Evolutionary conservation across 2,888 invertebrate genomes (phyloP).

Genomic region (Rhyacophila evoluta): DNA sequence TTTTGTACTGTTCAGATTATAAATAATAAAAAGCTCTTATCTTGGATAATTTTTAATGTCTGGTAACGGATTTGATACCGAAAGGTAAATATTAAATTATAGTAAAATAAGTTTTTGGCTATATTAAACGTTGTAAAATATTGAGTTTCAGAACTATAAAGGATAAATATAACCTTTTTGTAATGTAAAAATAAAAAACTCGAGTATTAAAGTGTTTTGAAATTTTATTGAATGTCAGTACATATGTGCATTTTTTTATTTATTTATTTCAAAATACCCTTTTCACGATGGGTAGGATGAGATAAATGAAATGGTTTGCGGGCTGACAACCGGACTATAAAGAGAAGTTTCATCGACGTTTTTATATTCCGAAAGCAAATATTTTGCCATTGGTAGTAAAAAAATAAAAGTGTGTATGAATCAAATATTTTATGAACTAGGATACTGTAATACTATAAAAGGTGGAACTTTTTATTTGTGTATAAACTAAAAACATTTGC

Average conservation of each 20-base stretch:
- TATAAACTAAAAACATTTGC: neutral
- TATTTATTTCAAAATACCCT: slow-evolving; percentile 24
- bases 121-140: too few species aligned
- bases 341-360: slow-evolving; percentile 13
- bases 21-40: too few species aligned
- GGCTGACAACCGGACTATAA: slow-evolving; percentile 14
- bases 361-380: slow-evolving; percentile 18
- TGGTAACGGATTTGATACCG: too few species aligned
- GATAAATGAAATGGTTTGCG: slow-evolving; percentile 17
- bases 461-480: neutral
- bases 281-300: neutral
- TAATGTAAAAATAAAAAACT: too few species aligned
- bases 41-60: too few species aligned
- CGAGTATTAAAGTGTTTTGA: neutral
- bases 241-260: neutral
- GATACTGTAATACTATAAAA: neutral
- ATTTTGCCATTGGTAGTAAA: slow-evolving; percentile 8
- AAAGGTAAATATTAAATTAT: too few species aligned
- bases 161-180: too few species aligned
- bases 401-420: slow-evolving; percentile 19
- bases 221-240: neutral
- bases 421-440: slow-evolving; percentile 8
- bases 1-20: too few species aligned
- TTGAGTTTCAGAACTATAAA: too few species aligned
- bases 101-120: too few species aligned